A percentile compares a stretch with the other conserved stretches of the same genome.
Evolutionary conservation across 2,113 vertebrate genomes (phyloP).

Genomic region (Oceanites oceanicus): DNA sequence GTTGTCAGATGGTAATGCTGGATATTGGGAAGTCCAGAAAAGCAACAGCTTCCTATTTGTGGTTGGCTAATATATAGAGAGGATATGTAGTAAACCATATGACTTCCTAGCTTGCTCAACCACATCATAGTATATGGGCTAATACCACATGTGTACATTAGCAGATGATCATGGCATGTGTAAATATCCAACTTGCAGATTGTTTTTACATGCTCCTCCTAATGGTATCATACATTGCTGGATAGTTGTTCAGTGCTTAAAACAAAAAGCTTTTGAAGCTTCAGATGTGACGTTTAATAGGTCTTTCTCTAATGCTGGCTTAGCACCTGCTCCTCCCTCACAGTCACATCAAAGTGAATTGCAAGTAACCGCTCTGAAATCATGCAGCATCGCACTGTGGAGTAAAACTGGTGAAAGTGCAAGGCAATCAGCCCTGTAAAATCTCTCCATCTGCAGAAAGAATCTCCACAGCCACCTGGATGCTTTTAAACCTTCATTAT

Average conservation of each 20-base stretch:
- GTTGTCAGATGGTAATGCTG: not conserved
- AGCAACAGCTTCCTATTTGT: not conserved
- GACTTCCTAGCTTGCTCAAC: not conserved
- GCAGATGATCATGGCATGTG: not conserved
- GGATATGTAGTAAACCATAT: not conserved
- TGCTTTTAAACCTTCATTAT: conserved; percentile 40
- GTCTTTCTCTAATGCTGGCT: not conserved
- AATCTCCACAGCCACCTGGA: conserved; percentile 18
- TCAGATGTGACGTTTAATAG: not conserved
- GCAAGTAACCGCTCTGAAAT: not conserved
- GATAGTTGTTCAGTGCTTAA: not conserved
- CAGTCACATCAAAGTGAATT: conserved; percentile 7
- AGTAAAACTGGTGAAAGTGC: not conserved
- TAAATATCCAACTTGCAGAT: not conserved
- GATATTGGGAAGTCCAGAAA: not conserved
- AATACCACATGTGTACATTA: not conserved
- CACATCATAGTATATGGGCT: not conserved
- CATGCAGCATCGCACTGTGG: not conserved
- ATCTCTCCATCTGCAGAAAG: not conserved
- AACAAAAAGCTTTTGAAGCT: conserved; percentile 19
- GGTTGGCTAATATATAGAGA: not conserved
- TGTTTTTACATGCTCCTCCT: not conserved
- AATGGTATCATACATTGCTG: not conserved
- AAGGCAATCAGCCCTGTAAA: not conserved
- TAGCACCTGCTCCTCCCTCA: conserved; percentile 16